Percentiles rank a stretch among this genome's conserved stretches.
Conservation (phyloP, 64 coral and sea anemone species). For the Porites australiensis region DNA sequence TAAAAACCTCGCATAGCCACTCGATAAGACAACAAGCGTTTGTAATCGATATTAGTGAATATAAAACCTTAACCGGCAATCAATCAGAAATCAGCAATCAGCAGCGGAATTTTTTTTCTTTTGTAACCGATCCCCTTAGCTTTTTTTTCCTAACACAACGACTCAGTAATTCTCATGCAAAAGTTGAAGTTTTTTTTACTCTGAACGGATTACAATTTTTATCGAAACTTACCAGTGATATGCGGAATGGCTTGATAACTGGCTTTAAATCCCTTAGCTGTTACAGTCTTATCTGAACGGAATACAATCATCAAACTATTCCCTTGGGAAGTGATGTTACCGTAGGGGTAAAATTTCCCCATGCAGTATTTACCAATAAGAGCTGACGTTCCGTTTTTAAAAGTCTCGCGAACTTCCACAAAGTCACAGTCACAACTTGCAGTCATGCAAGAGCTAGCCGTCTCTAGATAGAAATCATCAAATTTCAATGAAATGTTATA, state of each 20-base stretch:
- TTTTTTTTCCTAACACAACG: not conserved
- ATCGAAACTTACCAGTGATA: not conserved
- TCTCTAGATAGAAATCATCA: conserved; percentile 16
- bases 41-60: no score
- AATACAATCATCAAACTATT: conserved; percentile 25
- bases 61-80: no score
- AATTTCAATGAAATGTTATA: conserved; percentile 27
- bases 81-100: no score
- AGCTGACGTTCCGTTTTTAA: not conserved
- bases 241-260: not conserved
- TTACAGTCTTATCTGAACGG: not conserved
- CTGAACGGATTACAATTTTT: not conserved
- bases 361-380: conserved; percentile 38
- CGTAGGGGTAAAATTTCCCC: not conserved
- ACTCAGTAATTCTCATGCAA: not conserved
- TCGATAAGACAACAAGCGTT: no score
- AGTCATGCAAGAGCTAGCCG: not conserved
- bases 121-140: no score
- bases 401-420: conserved; percentile 15
- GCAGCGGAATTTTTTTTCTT: no score
- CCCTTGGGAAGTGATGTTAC: not conserved
- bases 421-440: conserved; percentile 4
- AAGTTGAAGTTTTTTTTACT: not conserved
- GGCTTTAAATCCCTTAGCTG: not conserved
- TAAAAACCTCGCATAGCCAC: no score